These are phyloP conservation scores for Harpalus rubripes DNA, from an alignment of 2,888 invertebrate species.

Conservation along the genomic window DNA sequence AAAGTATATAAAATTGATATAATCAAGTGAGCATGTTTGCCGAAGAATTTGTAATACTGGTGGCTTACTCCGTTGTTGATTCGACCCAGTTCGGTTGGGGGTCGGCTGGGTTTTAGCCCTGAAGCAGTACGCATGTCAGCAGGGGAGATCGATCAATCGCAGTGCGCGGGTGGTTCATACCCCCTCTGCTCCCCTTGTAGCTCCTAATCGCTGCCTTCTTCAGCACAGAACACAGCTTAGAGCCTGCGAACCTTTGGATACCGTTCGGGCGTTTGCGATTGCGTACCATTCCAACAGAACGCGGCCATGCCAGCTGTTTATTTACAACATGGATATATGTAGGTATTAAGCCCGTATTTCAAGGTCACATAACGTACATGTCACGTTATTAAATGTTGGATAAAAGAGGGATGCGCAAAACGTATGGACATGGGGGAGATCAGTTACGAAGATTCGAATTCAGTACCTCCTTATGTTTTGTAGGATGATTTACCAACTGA, in stretches of 20 bases:
- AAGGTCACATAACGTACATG: no score
- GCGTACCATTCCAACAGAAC: not conserved
- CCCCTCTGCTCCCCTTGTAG: not conserved
- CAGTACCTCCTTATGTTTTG: no score
- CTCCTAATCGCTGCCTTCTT: slow-evolving; percentile 47
- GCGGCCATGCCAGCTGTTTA: slow-evolving; percentile 58
- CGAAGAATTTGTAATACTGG: not conserved
- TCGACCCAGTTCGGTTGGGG: slow-evolving; percentile 62
- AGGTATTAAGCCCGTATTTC: no score
- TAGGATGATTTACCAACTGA: no score
- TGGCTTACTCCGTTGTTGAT: slow-evolving; percentile 44
- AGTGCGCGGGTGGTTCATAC: slow-evolving; percentile 54
- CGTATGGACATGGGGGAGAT: no score
- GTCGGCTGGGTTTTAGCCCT: slow-evolving; percentile 11
- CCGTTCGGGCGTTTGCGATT: not conserved
- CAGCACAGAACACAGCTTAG: not conserved
- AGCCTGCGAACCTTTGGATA: no score
- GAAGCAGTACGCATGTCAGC: slow-evolving; percentile 61
- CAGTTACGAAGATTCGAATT: no score
- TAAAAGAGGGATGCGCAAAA: no score
- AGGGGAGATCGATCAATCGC: slow-evolving; percentile 66
- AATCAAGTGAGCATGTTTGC: not conserved
- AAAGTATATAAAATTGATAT: no score
- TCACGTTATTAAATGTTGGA: no score
- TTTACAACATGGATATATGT: slow-evolving; percentile 32